phyloP scores from a whole-genome alignment of 2,113 vertebrate species.

The Malurus cyaneus region DNA sequence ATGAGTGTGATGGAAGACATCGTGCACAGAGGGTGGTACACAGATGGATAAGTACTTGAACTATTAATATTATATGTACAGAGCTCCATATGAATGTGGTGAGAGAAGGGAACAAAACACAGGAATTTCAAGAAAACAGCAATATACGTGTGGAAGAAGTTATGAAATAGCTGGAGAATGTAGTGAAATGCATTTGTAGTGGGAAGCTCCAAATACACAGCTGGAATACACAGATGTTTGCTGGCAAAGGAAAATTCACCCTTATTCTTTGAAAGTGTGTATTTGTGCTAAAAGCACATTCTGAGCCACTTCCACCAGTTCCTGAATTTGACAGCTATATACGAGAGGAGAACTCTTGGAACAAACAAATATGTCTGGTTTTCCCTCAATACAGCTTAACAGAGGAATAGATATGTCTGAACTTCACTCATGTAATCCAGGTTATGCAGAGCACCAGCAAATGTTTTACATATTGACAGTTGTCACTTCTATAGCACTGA shows the following conservation, averaged over 20 bases:
- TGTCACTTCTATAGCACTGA: neutral
- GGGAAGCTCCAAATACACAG: neutral
- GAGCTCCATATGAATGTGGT: neutral
- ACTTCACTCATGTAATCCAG: neutral
- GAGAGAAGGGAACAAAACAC: neutral
- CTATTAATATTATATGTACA: neutral
- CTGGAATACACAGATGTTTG: neutral
- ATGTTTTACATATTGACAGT: neutral
- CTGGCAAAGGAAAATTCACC: neutral
- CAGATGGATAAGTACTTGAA: neutral
- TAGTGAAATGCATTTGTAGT: neutral
- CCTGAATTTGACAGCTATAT: neutral
- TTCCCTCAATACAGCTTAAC: neutral
- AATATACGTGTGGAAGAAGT: neutral
- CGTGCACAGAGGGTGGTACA: accelerated
- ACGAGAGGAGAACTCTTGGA: neutral
- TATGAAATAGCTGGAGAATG: neutral
- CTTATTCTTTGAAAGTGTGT: neutral
- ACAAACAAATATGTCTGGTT: neutral
- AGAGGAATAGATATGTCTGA: neutral
- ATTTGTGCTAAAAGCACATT: neutral
- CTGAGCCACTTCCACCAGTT: neutral
- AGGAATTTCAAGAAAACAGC: neutral
- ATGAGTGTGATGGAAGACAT: accelerated
- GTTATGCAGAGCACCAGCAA: neutral